Base-by-base conservation (phyloP, 2,113 vertebrate genomes). In the Cyanoderma ruficeps region DNA sequence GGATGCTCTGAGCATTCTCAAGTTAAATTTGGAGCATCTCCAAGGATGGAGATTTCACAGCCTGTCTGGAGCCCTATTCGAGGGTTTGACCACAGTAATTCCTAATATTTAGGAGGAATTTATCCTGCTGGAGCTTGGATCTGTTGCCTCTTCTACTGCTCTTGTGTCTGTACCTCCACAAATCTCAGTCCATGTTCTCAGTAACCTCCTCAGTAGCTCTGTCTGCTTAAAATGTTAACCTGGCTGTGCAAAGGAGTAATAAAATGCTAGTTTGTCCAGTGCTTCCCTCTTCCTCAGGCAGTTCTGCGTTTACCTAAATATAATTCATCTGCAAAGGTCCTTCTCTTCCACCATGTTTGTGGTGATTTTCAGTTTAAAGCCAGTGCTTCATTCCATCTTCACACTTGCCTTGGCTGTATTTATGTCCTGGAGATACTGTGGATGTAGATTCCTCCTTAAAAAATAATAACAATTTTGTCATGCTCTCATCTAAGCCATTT, bases 91-190 rank as follows among this genome's bases (percentile, higher is more conserved):
- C 6, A 4, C 44, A 30, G 3, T 53, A 57, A 42, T 83, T 71
- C 42, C 12, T 42, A 4, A 16, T n/a, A 35, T 39, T 67, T 71
- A 47, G 56, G 65, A 72, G 59, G 31, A 20, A 46, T 70, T 69
- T 28, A 24, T n/a, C 37, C 35, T 68, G 15, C 33, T 83, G 15
- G 23, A 64, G 0, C 11, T 76, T 44, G 46, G 19, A 53, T 80
- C 31, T 0, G 0, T 69, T 76, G 37, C 37, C 8, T 79, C 17
- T 57, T 74, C 10, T 25, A 0, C 35, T 76, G 2, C 16, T 79
- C 4, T 15, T 65, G 39, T 33, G 39, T n/a, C 8, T 35, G 18
- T 7, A 11, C 17, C n/a, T 53, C 15, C 27, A 39, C 4, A 4
- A 72, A 10, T 55, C 18, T 86, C 20, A 6, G 18, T 44, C 33